phyloP scores from a whole-genome alignment of 2,888 invertebrate species.

The Phania funesta region DNA sequence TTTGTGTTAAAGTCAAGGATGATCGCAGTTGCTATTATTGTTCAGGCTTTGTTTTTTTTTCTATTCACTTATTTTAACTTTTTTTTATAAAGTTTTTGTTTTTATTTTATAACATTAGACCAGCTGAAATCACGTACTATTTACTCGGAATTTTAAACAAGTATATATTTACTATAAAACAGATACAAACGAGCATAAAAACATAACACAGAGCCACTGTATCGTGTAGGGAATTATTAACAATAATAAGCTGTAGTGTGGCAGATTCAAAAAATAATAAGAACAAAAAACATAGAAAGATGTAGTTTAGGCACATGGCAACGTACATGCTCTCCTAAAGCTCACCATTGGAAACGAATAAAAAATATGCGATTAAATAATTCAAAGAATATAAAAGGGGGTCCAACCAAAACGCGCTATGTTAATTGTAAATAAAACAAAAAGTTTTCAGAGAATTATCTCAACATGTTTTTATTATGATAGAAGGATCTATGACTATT shows the following conservation, averaged over 20 bases:
- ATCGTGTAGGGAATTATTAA: background rate
- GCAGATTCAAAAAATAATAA: background rate
- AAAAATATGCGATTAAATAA: no score
- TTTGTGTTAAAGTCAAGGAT: constrained; percentile 65
- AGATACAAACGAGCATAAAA: background rate
- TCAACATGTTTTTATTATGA: no score
- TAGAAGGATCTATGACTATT: no score
- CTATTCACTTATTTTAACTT: background rate
- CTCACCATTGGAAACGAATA: no score
- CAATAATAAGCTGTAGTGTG: constrained; percentile 7
- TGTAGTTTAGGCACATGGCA: background rate
- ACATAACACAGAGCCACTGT: background rate
- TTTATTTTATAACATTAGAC: constrained; percentile 4
- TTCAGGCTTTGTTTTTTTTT: background rate
- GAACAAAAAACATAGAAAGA: background rate
- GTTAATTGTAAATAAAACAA: no score
- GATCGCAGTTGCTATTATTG: constrained; percentile 55
- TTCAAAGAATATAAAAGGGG: no score
- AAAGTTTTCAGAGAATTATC: no score
- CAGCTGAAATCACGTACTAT: constrained; percentile 39
- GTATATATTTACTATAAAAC: background rate
- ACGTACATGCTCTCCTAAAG: no score
- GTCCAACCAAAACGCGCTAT: no score
- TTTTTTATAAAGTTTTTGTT: constrained; percentile 29
- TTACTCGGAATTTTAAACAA: no score